Evolutionary conservation across 2,797 vertebrate species (phyloP).

Genomic region (Nannoperca australis): DNA sequence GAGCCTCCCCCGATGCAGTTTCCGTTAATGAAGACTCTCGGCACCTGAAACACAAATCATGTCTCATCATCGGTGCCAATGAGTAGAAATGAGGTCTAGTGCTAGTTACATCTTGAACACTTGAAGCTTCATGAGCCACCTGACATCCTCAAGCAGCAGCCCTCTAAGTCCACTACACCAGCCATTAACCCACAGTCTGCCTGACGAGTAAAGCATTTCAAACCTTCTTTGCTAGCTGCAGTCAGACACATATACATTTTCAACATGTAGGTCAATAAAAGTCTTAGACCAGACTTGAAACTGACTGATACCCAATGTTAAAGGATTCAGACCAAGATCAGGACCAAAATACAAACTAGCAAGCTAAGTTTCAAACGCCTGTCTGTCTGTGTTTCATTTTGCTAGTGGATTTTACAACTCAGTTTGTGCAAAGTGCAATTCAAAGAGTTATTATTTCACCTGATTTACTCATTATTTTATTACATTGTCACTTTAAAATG

Average conservation of each 20-base stretch:
- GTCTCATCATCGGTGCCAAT: background rate
- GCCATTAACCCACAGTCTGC: background rate
- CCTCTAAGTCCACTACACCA: background rate
- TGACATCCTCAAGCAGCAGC: background rate
- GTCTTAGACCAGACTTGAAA: too few relatives aligned
- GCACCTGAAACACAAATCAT: slow-evolving; percentile 87
- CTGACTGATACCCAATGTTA: background rate
- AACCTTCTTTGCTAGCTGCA: too few relatives aligned
- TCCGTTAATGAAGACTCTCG: slow-evolving; percentile 95
- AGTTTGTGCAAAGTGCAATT: background rate
- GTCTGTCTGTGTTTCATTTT: background rate
- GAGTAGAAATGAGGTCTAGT: background rate
- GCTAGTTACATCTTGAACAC: background rate
- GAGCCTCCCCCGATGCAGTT: slow-evolving; percentile 93
- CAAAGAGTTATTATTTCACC: background rate
- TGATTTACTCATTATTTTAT: background rate
- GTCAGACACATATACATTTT: background rate
- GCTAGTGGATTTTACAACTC: background rate
- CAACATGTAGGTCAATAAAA: background rate
- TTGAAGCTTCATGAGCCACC: background rate
- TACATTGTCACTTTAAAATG: background rate
- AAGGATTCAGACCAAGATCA: background rate
- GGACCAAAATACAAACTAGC: too few relatives aligned
- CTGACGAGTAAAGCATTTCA: too few relatives aligned
- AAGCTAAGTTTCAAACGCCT: background rate